Base-by-base conservation (phyloP, 1,140 invertebrate genomes). In the Drosophila miranda region DNA sequence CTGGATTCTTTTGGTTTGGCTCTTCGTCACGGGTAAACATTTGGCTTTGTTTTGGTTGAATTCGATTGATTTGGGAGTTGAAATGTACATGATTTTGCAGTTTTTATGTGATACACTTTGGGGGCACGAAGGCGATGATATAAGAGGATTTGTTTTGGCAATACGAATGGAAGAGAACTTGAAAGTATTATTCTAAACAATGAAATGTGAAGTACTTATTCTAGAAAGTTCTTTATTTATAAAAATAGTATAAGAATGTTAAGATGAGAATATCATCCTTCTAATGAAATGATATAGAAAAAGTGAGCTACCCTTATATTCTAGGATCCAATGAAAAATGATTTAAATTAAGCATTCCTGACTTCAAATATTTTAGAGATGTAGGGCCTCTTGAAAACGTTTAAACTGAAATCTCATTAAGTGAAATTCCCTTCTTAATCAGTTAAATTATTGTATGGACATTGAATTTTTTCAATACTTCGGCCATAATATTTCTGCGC, bases 11-110 rank as follows among this genome's bases (percentile, higher is more conserved):
- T 57, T n/a, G 44, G 30, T 43, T 38, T 54, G 19, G 28, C 3
- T 26, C 59, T 54, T 75, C 45, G 72, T 72, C 60, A 21, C n/a
- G 38, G 72, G 72, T 60, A 44, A 53, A 60, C 52, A 74, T 66
- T 74, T 74, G 41, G 34, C 49, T 66, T 74, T 66, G 56, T 56
- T 74, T 62, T 54, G 34, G 28, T 19, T 30, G 55, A 50, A 54
- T 75, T 26, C 43, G 55, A 68, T 68, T 51, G 62, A 75, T 55
- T 75, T 60, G 41, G 50, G 51, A 53, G 49, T 68, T 68, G 13
- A 23, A 50, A 50, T 49, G 58, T 60, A 75, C 55, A 75, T 75
- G 70, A 75, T 55, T 30, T 57, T 28, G 48, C 70, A 74, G 42
- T 48, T 73, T 51, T 73, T 14, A 43, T 38, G 26, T 26, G 8